Percentiles rank a stretch among this genome's conserved stretches.
Evolutionary conservation across 2,113 vertebrate genomes (phyloP).

Genomic region (Saimiri boliviensis): DNA sequence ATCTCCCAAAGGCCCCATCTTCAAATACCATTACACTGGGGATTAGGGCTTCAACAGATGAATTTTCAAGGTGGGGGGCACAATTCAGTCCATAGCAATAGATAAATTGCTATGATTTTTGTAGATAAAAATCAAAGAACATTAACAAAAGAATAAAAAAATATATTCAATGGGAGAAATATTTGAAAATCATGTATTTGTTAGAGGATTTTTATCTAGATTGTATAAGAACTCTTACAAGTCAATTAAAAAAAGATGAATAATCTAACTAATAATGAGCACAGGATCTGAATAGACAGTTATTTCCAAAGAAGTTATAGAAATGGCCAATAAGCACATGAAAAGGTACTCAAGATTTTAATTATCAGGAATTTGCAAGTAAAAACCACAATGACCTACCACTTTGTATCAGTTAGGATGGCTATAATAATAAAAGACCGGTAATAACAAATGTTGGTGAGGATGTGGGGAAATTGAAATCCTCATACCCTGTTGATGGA

Average conservation of each 20-base stretch:
- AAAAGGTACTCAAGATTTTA: background rate
- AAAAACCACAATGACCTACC: background rate
- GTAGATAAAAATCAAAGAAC: background rate
- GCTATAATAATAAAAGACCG: background rate
- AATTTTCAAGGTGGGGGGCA: background rate
- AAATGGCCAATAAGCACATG: background rate
- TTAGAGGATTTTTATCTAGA: background rate
- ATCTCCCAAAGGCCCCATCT: background rate
- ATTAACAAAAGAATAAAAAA: background rate
- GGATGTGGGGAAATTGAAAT: background rate
- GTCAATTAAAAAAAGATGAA: background rate
- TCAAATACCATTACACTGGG: background rate
- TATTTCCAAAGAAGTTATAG: background rate
- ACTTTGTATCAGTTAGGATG: background rate
- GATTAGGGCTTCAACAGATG: background rate
- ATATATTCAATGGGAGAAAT: background rate
- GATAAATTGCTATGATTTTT: background rate
- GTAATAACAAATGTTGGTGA: background rate
- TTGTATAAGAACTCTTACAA: background rate
- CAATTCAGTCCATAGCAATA: background rate
- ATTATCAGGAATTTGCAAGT: background rate
- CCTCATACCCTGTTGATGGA: background rate
- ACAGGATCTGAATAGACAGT: background rate
- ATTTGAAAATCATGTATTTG: background rate
- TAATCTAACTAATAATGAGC: background rate